Base-by-base conservation (phyloP, 2,888 invertebrate genomes). In the Dryomyza anilis region DNA sequence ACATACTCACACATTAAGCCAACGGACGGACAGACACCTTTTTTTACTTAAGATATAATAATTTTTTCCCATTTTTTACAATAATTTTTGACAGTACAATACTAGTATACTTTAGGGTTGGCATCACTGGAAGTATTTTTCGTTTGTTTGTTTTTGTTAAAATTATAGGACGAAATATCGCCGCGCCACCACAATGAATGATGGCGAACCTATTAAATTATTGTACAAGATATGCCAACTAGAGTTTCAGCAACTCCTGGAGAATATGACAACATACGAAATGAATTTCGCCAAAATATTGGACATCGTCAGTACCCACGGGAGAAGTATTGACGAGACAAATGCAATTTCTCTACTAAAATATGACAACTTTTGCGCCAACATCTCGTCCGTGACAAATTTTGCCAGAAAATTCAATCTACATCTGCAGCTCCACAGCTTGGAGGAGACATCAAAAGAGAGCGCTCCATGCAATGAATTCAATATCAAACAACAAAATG, bases 341-440 rank as follows among this genome's bases (percentile, higher is more conserved):
- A 53, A 39, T 52, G 65, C 10, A 58, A 61, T 5, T 23, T 70
- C 16, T 27, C 55, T 16, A 60, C 66, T 8, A n/a, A n/a, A n/a
- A n/a, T 71, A 67, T 30, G 72, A 71, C 23, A 63, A 61, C 12
- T 60, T 67, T 29, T 57, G 67, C 30, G 66, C 69, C 16, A 66
- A 62, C 25, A 55, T 72, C 0, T 63, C 68, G 25, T 52, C 53
- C 8, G 63, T 70, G 7, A 68, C 71, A 58, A 66, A 70, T 23
- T 45, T 58, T 2, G 66, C 71, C 3, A 65, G 71, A 19, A 71
- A 69, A 62, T 69, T 69, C 16, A 72, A 71, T 64, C 25, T 72
- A 21, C 62, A 70, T 30, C 16, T 72, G 12, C 62, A 59, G 23
- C 33, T 72, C 3, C 33, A 65, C 46, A 61, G 64, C 16, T 29